Evolutionary conservation across 2,888 invertebrate genomes (phyloP).

Genomic region (Lycaena phlaeas): DNA sequence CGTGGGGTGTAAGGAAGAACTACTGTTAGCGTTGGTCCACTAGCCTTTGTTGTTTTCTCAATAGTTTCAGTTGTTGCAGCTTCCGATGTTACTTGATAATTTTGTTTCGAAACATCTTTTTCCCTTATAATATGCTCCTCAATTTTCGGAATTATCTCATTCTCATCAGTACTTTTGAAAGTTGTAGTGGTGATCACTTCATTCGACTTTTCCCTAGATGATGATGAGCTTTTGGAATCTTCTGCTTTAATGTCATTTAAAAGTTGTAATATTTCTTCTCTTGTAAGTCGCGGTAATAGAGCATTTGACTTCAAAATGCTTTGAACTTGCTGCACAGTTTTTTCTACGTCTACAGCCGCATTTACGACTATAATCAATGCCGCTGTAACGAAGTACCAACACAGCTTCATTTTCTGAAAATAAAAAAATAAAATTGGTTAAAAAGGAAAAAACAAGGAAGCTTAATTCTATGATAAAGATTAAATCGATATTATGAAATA

Average conservation of each 20-base stretch:
- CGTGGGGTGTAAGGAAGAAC: conserved; percentile 77
- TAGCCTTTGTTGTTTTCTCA: conserved; percentile 41
- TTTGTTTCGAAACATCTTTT: conserved; percentile 20
- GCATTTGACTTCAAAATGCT: conserved; percentile 74
- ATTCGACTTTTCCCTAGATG: conserved; percentile 30
- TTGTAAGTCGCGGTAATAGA: conserved; percentile 74
- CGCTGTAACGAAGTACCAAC: conserved; percentile 38
- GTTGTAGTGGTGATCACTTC: conserved; percentile 24
- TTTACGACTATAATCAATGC: conserved; percentile 30
- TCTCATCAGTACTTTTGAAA: conserved; percentile 33
- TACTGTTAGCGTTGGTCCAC: conserved; percentile 70
- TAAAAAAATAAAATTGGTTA: conserved; percentile 1
- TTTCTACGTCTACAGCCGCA: conserved; percentile 64
- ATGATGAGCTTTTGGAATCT: conserved; percentile 47
- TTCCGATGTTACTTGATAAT: conserved; percentile 19
- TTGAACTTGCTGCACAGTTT: conserved; percentile 79
- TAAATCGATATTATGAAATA: too few species aligned
- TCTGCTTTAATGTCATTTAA: conserved; percentile 76
- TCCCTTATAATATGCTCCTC: conserved; percentile 33
- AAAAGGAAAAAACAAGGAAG: too few species aligned
- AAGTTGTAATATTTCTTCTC: conserved; percentile 78
- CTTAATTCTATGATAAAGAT: too few species aligned
- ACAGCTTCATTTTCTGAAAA: conserved; percentile 53
- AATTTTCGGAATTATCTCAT: conserved; percentile 32
- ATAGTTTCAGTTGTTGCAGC: conserved; percentile 24